Conservation (phyloP, 1,140 invertebrate genomes). For the Musca vetustissima region DNA sequence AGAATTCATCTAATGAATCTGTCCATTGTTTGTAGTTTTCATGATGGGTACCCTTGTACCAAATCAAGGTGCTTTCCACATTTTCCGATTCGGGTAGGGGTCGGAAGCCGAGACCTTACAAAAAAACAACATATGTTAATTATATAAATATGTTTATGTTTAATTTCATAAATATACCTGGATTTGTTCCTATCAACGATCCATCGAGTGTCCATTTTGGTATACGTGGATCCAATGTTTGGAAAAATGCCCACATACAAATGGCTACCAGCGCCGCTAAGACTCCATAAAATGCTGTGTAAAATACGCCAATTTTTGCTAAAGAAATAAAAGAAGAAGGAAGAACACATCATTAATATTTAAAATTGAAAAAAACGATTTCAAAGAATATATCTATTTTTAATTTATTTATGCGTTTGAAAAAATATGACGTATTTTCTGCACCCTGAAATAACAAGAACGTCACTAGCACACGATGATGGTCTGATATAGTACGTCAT, state of each 20-base stretch:
- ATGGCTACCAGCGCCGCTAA: conserved; percentile 84
- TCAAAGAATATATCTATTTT: too few relatives aligned
- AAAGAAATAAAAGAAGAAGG: conserved; percentile 49
- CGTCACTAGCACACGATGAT: too few relatives aligned
- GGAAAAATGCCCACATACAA: conserved; percentile 89
- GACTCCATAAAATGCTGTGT: conserved; percentile 86
- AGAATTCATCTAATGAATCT: conserved; percentile 69
- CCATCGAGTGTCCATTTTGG: conserved; percentile 80
- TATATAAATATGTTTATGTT: not conserved
- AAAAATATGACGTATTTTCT: too few relatives aligned
- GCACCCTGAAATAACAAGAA: too few relatives aligned
- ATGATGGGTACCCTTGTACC: conserved; percentile 78
- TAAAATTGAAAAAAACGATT: too few relatives aligned
- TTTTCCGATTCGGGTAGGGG: conserved; percentile 81
- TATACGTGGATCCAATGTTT: conserved; percentile 83
- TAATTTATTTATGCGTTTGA: too few relatives aligned
- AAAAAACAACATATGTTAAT: conserved; percentile 13
- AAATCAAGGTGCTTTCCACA: conserved; percentile 90
- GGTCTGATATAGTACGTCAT: too few relatives aligned
- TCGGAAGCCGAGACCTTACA: conserved; percentile 81
- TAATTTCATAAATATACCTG: conserved; percentile 62
- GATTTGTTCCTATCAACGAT: conserved; percentile 89
- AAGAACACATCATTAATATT: not conserved
- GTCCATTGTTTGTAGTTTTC: conserved; percentile 79
- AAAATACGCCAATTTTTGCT: conserved; percentile 91